Evolutionary conservation across 2,888 invertebrate species (phyloP).

Genomic region (Sarcophaga variegata): DNA sequence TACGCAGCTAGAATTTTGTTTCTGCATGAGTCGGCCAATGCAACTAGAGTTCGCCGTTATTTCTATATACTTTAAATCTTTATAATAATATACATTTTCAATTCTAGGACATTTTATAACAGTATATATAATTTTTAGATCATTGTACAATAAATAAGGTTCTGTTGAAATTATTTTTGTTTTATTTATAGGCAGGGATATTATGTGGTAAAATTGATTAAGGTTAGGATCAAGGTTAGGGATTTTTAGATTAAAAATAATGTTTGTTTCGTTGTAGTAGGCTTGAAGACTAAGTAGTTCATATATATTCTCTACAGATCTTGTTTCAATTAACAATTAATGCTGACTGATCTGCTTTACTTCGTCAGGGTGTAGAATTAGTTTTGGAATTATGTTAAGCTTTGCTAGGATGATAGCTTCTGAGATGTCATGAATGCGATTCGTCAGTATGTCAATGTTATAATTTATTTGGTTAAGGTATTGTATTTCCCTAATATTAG

Average conservation of each 20-base stretch:
- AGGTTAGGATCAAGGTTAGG: constrained; percentile 50
- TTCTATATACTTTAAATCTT: too few relatives aligned
- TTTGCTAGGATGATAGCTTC: constrained; percentile 64
- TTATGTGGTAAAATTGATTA: constrained; percentile 54
- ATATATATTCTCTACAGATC: constrained; percentile 63
- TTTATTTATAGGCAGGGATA: constrained; percentile 61
- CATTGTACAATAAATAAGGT: too few relatives aligned
- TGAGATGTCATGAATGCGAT: constrained; percentile 31
- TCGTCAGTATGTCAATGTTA: constrained; percentile 26
- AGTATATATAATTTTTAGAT: too few relatives aligned
- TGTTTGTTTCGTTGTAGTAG: constrained; percentile 57
- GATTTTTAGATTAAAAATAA: constrained; percentile 64
- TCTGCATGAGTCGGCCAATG: too few relatives aligned
- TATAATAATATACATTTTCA: too few relatives aligned
- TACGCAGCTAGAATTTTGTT: too few relatives aligned
- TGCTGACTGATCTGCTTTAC: constrained; percentile 50
- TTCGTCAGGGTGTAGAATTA: constrained; percentile 63
- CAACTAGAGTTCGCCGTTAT: too few relatives aligned
- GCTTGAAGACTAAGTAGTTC: constrained; percentile 46
- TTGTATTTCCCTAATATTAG: constrained; percentile 34
- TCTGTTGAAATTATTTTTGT: constrained; percentile 52
- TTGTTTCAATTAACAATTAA: constrained; percentile 43
- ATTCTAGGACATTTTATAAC: too few relatives aligned
- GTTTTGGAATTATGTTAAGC: constrained; percentile 66
- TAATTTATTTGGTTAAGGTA: constrained; percentile 42